Base-by-base conservation (phyloP, 92 coral and sea anemone genomes). In the Anthopleura xanthogrammica region DNA sequence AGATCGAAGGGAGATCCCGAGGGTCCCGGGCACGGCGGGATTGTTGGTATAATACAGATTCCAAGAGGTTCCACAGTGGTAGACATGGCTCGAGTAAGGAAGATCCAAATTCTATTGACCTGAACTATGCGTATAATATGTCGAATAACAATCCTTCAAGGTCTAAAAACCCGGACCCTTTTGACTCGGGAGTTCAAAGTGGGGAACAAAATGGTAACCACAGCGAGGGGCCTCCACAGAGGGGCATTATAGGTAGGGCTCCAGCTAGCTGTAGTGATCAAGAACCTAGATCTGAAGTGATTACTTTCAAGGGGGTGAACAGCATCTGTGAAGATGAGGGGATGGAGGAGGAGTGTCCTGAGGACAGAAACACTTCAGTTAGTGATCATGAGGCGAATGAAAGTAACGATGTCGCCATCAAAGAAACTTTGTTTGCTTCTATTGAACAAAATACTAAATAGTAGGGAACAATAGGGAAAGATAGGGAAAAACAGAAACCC, bases 241-340 rank as follows among this genome's bases (percentile, higher is more conserved):
- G 11, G 50, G 46, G 50, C 54, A 64, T 71, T 68, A 36, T 68
- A 13, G 6, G 42, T 36, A 68, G 43, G 43, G 74, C 74, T 6
- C 74, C 42, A 23, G 74, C 41, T 29, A 68, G 74, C 74, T 23
- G 5, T 46, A 78, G 82, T 78, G 82, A 78, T 50, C 70, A 78
- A 16, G 82, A 72, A 65, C 57, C 82, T 23, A 52, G 50, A 78
- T 56, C 16, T n/a, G 48, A 78, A 16, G 41, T 78, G 23, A 58
- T 52, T 56, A 77, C 66, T 16, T 84, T 84, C 62, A 78, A 77
- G 29, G 87, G 87, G 10, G 82, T 84, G 8, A 60, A 65, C 6
- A 70, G 58, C 23, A 84, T 84, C 20, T 84, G 87, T 52, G 62
- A 83, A 42, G 79, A 83, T 19, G 68, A 82, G 20, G 77, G 75